Evolutionary conservation across 2,888 invertebrate species (phyloP), one percentile per base, ranked within the genome.

Genomic region (Pimpla rufipes): DNA sequence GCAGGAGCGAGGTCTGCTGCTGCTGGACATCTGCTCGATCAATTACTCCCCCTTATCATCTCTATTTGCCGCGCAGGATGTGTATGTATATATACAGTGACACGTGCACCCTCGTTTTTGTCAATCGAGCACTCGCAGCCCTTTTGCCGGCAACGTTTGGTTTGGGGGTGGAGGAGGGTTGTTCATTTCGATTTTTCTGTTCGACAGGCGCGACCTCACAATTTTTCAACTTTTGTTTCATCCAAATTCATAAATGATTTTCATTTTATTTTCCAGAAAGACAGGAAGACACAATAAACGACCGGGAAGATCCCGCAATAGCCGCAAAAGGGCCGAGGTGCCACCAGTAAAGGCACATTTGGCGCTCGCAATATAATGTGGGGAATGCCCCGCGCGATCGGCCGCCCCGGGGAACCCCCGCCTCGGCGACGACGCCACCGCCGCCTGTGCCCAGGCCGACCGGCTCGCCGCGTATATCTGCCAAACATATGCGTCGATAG

Each of bases 401-500:
- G n/a, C 42, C 45, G 37, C 70, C 74, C 64, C 66, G 71, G 85
- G 82, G 55, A 79, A 82, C 59, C 57, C 85, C 85, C 76, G 59
- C 59, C 66, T 75, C 21, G 21, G 35, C 47, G 29, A 70, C 66
- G 29, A 59, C 18, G 62, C 18, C 62, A 35, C 35, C 50, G 8
- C n/a, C 42, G 21, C 59, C 23, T 57, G 40, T 79, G 45, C 13
- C 50, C 59, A 16, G 16, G 84, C 77, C 52, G 68, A 73, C 85
- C 81, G 75, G 73, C 84, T 35, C 71, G 84, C 82, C 82, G 85
- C 81, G 84, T 91, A 90, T 92, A 90, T 92, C 91, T 92, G 91
- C 87, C 87, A 89, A 91, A 83, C 92, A 92, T 92, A 91, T 92
- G 92, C 89, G 90, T 47, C 85, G 89, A 91, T 91, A 90, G 90